Conservation (phyloP, 1,140 invertebrate genomes). For the Maconellicoccus hirsutus region DNA sequence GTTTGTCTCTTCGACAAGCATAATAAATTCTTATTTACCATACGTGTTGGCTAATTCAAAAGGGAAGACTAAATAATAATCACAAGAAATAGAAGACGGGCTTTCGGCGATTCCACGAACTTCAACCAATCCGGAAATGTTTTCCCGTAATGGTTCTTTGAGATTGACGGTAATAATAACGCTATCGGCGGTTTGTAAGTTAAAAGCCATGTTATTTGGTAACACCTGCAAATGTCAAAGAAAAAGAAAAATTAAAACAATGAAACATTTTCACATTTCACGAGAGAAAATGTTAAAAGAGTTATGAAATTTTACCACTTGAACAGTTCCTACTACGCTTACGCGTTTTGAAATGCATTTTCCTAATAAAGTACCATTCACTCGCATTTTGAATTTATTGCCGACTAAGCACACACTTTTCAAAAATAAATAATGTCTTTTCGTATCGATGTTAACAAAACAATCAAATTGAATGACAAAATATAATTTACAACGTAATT, state of each 20-base stretch:
- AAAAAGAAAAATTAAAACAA: background rate
- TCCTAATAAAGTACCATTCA: background rate
- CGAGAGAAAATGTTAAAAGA: background rate
- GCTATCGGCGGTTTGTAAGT: slow-evolving; percentile 30
- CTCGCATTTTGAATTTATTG: background rate
- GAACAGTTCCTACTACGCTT: background rate
- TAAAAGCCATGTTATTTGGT: slow-evolving; percentile 30
- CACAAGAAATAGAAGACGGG: slow-evolving; percentile 30
- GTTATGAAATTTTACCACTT: background rate
- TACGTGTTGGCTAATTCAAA: slow-evolving; percentile 28
- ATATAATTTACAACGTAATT: no score
- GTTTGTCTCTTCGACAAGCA: no score
- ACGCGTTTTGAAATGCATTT: background rate
- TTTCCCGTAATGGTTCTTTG: slow-evolving; percentile 29
- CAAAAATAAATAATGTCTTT: background rate
- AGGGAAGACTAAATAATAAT: slow-evolving; percentile 30
- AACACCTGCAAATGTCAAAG: slow-evolving; percentile 28
- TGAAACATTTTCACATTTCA: no score
- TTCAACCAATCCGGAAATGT: slow-evolving; percentile 31
- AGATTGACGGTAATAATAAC: slow-evolving; percentile 29
- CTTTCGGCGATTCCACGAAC: slow-evolving; percentile 32
- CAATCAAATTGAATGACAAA: no score
- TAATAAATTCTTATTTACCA: slow-evolving; percentile 27
- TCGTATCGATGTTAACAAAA: no score
- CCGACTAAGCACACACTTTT: background rate